These are phyloP conservation scores for Decapterus maruadsi DNA, from an alignment of 2,797 vertebrate species.

Conservation along the genomic window DNA sequence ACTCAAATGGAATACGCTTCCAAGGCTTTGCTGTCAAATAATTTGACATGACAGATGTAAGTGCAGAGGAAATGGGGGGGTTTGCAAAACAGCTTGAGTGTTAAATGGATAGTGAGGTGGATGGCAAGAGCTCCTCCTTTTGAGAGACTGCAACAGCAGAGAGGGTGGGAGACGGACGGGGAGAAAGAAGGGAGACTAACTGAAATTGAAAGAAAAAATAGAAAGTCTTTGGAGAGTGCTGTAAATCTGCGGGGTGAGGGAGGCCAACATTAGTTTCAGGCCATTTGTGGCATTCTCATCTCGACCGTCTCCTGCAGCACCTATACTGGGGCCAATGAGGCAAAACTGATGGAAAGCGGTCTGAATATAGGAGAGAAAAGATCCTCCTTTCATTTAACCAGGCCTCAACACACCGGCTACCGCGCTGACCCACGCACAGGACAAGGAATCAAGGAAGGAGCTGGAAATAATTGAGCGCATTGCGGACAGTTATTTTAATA, in stretches of 20 bases:
- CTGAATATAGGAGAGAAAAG: constrained; percentile 66
- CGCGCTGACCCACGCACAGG: constrained; percentile 48
- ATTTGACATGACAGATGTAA: constrained; percentile 67
- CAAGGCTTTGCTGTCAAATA: constrained; percentile 55
- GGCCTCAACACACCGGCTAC: constrained; percentile 55
- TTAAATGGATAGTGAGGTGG: constrained; percentile 55
- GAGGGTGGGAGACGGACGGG: constrained; percentile 11
- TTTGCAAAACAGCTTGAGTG: constrained; percentile 54
- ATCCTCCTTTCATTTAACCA: constrained; percentile 62
- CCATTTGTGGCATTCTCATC: constrained; percentile 83
- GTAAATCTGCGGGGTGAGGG: constrained; percentile 75
- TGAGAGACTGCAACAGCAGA: constrained; percentile 18
- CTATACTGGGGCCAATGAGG: constrained; percentile 75
- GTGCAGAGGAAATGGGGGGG: constrained; percentile 63
- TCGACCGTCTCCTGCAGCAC: constrained; percentile 73
- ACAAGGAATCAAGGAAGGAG: constrained; percentile 48
- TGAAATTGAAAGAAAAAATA: constrained; percentile 45
- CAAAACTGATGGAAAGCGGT: constrained; percentile 76
- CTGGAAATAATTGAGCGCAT: constrained; percentile 57
- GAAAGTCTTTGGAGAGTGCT: constrained; percentile 60
- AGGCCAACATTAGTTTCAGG: constrained; percentile 83
- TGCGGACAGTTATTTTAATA: constrained; percentile 51
- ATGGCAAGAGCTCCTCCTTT: constrained; percentile 28
- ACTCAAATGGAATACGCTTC: constrained; percentile 65
- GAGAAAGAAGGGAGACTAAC: constrained; percentile 17